Conservation (phyloP, 1,140 invertebrate species). For the Aphidius ervi region DNA sequence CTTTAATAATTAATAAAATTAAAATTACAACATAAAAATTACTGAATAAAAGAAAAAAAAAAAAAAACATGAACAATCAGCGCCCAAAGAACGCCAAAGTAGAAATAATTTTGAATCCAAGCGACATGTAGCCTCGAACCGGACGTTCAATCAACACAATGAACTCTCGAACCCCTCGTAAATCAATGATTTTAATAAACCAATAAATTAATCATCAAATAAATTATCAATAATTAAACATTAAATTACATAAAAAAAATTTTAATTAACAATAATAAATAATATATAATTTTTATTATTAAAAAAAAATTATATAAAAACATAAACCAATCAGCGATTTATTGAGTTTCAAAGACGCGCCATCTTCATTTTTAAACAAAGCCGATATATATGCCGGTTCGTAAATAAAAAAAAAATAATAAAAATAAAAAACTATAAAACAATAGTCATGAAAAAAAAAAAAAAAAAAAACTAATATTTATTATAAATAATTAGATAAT, state of each 20-base stretch:
- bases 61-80: constrained; percentile 10
- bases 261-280: too few species aligned
- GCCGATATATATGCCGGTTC: constrained; percentile 26
- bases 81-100: constrained; percentile 26
- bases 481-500: too few species aligned
- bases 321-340: constrained; percentile 56
- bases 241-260: background rate
- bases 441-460: too few species aligned
- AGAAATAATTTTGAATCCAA: constrained; percentile 36
- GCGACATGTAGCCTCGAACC: constrained; percentile 46
- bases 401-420: too few species aligned
- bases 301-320: background rate
- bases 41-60: background rate
- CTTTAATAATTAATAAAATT: background rate
- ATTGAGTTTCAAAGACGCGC: constrained; percentile 66
- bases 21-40: background rate
- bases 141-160: constrained; percentile 30
- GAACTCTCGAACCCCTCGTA: constrained; percentile 61
- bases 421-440: too few species aligned
- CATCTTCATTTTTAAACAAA: constrained; percentile 78
- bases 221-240: too few species aligned
- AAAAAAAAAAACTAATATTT: too few species aligned
- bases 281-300: too few species aligned
- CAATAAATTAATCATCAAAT: constrained; percentile 17
- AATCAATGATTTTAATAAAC: constrained; percentile 34